A percentile compares a stretch with the other conserved stretches of the same genome.
phyloP scores from a whole-genome alignment of 2,888 invertebrate genomes.

The Habrosyne pyritoides region DNA sequence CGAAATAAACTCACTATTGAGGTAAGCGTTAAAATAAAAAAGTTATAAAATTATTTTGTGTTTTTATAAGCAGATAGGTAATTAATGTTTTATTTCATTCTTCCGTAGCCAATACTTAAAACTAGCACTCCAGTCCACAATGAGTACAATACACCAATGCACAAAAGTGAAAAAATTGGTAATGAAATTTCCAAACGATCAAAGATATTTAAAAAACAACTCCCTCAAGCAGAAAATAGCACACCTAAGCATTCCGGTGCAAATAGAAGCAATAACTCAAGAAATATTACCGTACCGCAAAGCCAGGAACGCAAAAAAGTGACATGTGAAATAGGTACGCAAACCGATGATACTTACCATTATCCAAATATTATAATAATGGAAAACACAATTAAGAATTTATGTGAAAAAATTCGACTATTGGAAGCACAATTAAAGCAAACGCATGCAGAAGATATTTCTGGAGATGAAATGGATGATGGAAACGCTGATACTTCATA shows the following conservation, averaged over 20 bases:
- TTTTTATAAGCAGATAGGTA: background rate
- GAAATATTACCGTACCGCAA: background rate
- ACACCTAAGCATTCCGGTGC: slow-evolving; percentile 3
- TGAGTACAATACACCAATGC: background rate
- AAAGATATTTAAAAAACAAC: slow-evolving; percentile 20
- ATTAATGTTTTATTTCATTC: background rate
- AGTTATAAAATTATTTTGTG: background rate
- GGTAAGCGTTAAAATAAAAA: background rate
- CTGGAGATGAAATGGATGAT: slow-evolving; percentile 19
- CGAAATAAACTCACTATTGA: background rate
- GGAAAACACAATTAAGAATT: slow-evolving; percentile 40
- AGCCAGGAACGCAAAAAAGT: background rate
- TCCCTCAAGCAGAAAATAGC: slow-evolving; percentile 13
- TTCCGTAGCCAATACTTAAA: background rate
- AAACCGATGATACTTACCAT: slow-evolving; percentile 42
- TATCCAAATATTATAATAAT: slow-evolving; percentile 38
- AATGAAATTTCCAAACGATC: slow-evolving; percentile 15
- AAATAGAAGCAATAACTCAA: background rate
- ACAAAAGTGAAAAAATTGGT: background rate
- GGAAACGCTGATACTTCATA: slow-evolving; percentile 7
- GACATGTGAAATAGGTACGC: slow-evolving; percentile 39
- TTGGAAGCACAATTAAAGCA: slow-evolving; percentile 39
- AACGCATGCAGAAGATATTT: slow-evolving; percentile 12
- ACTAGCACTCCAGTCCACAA: background rate
- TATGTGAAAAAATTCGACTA: slow-evolving; percentile 37